Base-by-base conservation (phyloP, 2,797 vertebrate species). In the Silurus lanzhouensis region DNA sequence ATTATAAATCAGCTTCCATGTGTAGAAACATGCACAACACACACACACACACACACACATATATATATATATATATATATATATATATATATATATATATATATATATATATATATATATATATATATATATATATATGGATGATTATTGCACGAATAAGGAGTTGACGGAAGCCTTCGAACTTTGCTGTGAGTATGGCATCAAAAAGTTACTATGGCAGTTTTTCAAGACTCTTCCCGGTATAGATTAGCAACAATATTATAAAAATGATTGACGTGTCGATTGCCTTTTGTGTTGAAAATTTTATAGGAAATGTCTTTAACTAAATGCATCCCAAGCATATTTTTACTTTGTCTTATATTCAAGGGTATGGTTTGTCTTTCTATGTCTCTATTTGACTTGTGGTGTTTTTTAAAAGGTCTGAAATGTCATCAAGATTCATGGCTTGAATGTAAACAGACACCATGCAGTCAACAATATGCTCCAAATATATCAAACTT, bases 401-500 rank as follows among this genome's bases (percentile, higher is more conserved):
- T 84, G 80, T 86, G 83, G 70, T 71, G 83, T 68, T 79, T 12
- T 67, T 86, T 85, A 79, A 76, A 82, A 79, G 66, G 67, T 72
- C 63, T 82, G 79, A 76, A 64, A 81, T 84, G 71, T 90, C 67
- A 86, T 82, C 31, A 57, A 83, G 77, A 83, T 67, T 85, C 86
- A 64, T 68, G 72, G 86, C 85, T 63, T 82, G 90, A 85, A 92
- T 89, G 89, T 89, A 88, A 89, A 81, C 80, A 81, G 90, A 86
- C 90, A 81, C 76, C 57, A 67, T 58, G 71, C 38, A 78, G 27
- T 84, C 82, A 85, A 79, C 72, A 81, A 80, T 81, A 84, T 22
- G 76, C 83, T 84, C n/a, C 1, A 6, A 44, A 67, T 83, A 72
- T 27, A 71, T 81, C 87, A 87, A 88, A 80, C 70, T 81, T 86